These are phyloP conservation scores for Papilio machaon DNA, from an alignment of 1,140 invertebrate genomes.

Conservation along the genomic window DNA sequence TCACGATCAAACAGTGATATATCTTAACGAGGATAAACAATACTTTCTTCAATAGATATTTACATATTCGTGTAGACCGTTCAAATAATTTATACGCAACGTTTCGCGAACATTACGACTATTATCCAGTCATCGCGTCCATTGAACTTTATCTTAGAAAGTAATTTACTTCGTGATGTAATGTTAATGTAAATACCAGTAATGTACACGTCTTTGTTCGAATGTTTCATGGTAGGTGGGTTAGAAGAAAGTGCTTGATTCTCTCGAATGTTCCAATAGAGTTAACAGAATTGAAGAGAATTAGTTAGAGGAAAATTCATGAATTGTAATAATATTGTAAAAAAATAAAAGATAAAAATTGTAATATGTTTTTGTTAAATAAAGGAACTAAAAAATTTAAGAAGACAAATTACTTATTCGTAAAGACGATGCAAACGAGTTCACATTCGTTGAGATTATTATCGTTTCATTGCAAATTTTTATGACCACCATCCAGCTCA, in stretches of 20 bases:
- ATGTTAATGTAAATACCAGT: neutral
- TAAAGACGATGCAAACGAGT: too few species aligned
- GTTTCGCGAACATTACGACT: neutral
- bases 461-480: too few species aligned
- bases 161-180: conserved; percentile 1
- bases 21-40: neutral
- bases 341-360: too few species aligned
- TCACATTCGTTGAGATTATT: too few species aligned
- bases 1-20: too few species aligned
- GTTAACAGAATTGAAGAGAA: too few species aligned
- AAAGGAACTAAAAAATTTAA: too few species aligned
- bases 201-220: neutral
- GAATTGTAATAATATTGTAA: too few species aligned
- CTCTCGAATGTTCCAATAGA: neutral
- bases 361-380: too few species aligned
- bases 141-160: conserved; percentile 20
- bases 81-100: neutral
- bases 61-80: neutral
- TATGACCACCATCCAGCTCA: too few species aligned
- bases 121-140: neutral
- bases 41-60: neutral
- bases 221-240: conserved; percentile 1
- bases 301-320: too few species aligned
- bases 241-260: neutral
- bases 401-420: too few species aligned